phyloP scores from a whole-genome alignment of 2,888 invertebrate species.

The Meliscaeva auricollis region DNA sequence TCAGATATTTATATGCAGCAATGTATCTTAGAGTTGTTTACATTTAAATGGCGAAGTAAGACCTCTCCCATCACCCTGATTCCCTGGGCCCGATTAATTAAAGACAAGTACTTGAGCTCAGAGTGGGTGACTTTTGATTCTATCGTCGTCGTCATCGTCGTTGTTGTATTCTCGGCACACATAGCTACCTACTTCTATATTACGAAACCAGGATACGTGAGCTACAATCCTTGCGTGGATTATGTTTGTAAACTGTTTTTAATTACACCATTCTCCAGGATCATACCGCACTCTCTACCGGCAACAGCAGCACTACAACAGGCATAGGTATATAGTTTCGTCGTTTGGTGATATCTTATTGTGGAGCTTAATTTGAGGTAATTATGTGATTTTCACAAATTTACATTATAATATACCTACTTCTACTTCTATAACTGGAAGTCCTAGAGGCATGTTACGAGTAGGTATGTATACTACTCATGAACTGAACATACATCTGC shows the following conservation, averaged over 20 bases:
- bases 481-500: background rate
- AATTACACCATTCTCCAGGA: conserved; percentile 60
- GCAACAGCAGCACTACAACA: background rate
- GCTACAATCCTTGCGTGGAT: conserved; percentile 60
- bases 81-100: conserved; percentile 60
- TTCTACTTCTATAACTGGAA: background rate
- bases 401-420: conserved; percentile 53
- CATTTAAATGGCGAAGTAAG: conserved; percentile 45
- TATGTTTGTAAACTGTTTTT: conserved; percentile 74
- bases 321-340: conserved; percentile 12
- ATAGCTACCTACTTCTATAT: conserved; percentile 1
- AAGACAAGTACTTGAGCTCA: conserved; percentile 22
- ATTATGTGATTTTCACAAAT: conserved; percentile 76
- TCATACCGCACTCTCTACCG: background rate
- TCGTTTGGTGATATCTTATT: conserved; percentile 61
- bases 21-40: conserved; percentile 70
- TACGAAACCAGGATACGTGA: conserved; percentile 27
- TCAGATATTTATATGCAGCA: conserved; percentile 58
- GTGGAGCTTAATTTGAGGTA: conserved; percentile 63
- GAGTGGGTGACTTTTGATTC: conserved; percentile 52
- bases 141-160: background rate
- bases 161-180: background rate
- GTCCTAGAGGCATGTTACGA: conserved; percentile 1
- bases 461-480: background rate
- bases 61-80: conserved; percentile 12